Evolutionary conservation across 2,888 invertebrate species (phyloP).

Genomic region (Habrosyne pyritoides): DNA sequence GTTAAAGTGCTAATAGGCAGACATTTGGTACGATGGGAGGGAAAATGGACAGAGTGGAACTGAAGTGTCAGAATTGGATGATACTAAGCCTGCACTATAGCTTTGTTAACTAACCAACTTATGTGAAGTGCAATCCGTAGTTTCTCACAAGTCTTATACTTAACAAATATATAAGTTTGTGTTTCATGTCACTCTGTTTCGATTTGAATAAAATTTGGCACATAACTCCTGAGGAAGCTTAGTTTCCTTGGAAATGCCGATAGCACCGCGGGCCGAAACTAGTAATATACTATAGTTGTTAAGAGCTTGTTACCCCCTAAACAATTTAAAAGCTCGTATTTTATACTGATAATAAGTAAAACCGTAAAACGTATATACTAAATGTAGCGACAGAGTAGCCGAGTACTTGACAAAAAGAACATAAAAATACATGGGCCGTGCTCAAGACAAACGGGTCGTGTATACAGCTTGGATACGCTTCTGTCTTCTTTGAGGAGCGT

Average conservation of each 20-base stretch:
- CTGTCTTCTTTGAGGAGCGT: not conserved
- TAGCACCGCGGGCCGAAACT: too few relatives aligned
- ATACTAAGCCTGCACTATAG: not conserved
- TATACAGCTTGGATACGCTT: not conserved
- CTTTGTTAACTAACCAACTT: not conserved
- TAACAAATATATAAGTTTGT: too few relatives aligned
- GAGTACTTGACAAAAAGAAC: constrained; percentile 32
- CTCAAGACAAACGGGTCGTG: constrained; percentile 1
- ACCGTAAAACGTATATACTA: not conserved
- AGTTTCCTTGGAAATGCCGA: too few relatives aligned
- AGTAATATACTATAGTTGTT: too few relatives aligned
- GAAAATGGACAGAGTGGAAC: not conserved
- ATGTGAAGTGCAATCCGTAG: too few relatives aligned
- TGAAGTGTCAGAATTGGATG: not conserved
- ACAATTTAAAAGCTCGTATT: not conserved
- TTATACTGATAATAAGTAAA: constrained; percentile 1
- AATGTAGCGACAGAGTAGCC: not conserved
- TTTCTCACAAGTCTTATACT: too few relatives aligned
- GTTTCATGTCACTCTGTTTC: too few relatives aligned
- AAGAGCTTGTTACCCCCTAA: not conserved
- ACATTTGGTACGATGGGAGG: not conserved
- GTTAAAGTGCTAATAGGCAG: not conserved
- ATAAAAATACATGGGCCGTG: constrained; percentile 40
- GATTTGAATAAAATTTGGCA: too few relatives aligned
- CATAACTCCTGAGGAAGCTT: too few relatives aligned